Percentiles rank a stretch among this genome's conserved stretches.
phyloP scores from a whole-genome alignment of 2,888 invertebrate species.

The Eupithecia inturbata region DNA sequence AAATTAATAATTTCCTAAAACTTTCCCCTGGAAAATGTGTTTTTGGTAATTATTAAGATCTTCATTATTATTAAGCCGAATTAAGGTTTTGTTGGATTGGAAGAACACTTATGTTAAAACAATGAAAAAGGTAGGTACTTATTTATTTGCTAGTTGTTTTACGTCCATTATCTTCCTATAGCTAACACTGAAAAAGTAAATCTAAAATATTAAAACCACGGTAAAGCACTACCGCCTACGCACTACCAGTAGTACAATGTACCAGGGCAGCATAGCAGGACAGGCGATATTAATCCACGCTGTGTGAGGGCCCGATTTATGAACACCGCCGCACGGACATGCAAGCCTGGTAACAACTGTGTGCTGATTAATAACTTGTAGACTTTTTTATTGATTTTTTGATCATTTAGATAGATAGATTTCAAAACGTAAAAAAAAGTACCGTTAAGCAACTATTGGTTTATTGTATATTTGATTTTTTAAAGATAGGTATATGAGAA shows the following conservation, averaged over 20 bases:
- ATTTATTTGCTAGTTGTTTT: neutral
- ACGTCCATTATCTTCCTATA: neutral
- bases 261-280: conserved; percentile 58
- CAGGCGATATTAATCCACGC: conserved; percentile 73
- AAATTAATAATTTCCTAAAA: too few relatives aligned
- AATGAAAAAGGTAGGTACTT: too few relatives aligned
- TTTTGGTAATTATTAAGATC: too few relatives aligned
- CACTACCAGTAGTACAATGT: conserved; percentile 43
- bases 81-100: too few relatives aligned
- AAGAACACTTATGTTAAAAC: too few relatives aligned
- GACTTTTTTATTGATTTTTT: conserved; percentile 29
- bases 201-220: neutral
- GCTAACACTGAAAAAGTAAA: neutral
- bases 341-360: conserved; percentile 61
- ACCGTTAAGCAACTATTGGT: neutral
- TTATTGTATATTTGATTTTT: too few relatives aligned
- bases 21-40: too few relatives aligned
- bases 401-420: neutral
- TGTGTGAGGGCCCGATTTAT: conserved; percentile 81
- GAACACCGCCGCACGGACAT: conserved; percentile 67
- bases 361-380: conserved; percentile 35
- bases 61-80: too few relatives aligned
- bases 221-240: conserved; percentile 61
- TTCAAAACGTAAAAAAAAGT: neutral
- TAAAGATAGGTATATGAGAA: too few relatives aligned